Evolutionary conservation across 2,888 invertebrate genomes (phyloP), one percentile per base, ranked within the genome.

Genomic region (Teleogryllus oceanicus): DNA sequence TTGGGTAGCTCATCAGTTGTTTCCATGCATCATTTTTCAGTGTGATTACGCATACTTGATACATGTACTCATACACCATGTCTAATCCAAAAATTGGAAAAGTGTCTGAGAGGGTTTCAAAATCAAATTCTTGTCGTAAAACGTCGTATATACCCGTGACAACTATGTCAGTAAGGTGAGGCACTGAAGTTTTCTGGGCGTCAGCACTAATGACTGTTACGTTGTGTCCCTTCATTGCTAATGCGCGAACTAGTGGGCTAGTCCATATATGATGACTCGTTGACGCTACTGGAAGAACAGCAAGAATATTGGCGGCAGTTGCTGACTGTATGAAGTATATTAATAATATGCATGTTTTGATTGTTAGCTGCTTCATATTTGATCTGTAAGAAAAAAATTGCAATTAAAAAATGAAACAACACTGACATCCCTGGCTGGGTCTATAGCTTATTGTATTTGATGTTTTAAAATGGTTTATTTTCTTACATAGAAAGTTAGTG

Each of bases 41-140:
- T 5, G 49, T n/a, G 12, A 50, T 20, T 4, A 74, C 79, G 37
- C 80, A 80, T 1, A 75, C 50, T 21, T 50, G 3, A 13, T 4
- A 2, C 4, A 20, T 51, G 78, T 78, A 81, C n/a, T 62, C 76
- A 37, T 21, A 74, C 18, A 79, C n/a, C n/a, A 78, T 37, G 10
- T 51, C n/a, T 18, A n/a, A 13, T 13, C 5, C 24, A 11, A 51
- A 49, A 13, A n/a, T 12, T 11, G 8, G 2, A 5, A 50, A 21
- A 1, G 16, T 11, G 20, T 84, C 84, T 4, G 84, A 78, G 2
- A 85, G 76, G 49, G 85, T 85, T 3, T 75, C 79, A 11, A 77
- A 78, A 24, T 76, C 50, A 49, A 80, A n/a, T 21, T 78, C 21
- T 4, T 16, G 20, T 16, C 16, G 13, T 2, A 74, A 74, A 12